Evolutionary conservation across 2,113 vertebrate species (phyloP).

Genomic region (Paraplagusia blochii): DNA sequence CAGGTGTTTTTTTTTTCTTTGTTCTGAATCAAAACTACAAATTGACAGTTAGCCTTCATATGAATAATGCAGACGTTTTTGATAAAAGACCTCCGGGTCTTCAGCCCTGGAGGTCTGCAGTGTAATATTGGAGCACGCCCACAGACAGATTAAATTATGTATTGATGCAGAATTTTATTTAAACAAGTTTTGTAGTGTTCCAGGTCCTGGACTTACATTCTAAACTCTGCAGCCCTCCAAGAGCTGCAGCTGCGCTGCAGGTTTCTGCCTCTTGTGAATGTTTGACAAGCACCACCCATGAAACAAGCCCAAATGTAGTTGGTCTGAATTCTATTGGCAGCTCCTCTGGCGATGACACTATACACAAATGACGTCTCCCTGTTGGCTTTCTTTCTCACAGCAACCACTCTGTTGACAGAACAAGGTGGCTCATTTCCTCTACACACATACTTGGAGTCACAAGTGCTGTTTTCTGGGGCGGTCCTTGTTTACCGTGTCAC

Average conservation of each 20-base stretch:
- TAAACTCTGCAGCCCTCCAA: constrained; percentile 22
- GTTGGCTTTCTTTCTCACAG: constrained; percentile 48
- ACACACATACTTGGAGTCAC: constrained; percentile 44
- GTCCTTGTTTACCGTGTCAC: constrained; percentile 65
- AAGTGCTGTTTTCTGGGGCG: constrained; percentile 50
- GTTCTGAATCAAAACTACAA: no score
- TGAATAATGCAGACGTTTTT: constrained; percentile 25
- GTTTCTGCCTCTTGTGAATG: constrained; percentile 44
- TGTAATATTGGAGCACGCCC: constrained; percentile 32
- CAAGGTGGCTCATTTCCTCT: constrained; percentile 58
- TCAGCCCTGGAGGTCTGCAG: constrained; percentile 17
- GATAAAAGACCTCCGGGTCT: constrained; percentile 1
- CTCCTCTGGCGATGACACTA: constrained; percentile 47
- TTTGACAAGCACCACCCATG: constrained; percentile 53
- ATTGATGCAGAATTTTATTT: constrained; percentile 27
- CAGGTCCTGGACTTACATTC: constrained; percentile 13
- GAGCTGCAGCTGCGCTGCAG: constrained; percentile 48
- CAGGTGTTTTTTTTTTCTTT: no score
- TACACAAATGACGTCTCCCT: constrained; percentile 49
- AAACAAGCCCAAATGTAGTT: constrained; percentile 41
- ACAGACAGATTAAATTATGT: constrained; percentile 34
- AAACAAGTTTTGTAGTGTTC: constrained; percentile 25
- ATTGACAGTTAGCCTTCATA: constrained; percentile 1
- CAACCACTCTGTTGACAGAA: constrained; percentile 57
- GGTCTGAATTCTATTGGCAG: constrained; percentile 44